Base-by-base conservation (phyloP, 1,140 invertebrate genomes). In the Philaenus spumarius region DNA sequence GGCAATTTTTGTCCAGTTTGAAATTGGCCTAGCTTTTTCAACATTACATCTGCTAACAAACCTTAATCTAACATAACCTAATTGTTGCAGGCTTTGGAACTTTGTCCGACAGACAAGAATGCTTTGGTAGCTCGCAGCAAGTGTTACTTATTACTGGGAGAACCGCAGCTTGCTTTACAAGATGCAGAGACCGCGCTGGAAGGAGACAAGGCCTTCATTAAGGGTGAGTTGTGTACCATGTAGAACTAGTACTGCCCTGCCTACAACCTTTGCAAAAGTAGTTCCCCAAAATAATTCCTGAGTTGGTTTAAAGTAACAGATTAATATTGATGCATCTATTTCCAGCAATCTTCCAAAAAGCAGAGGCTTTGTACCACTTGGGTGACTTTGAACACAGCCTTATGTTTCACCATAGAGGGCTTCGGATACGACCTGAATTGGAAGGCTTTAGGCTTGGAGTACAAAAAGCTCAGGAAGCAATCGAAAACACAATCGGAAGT, bases 341-440 rank as follows among this genome's bases (percentile, higher is more conserved):
- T 54, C 6, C 73, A 80, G 90, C 89, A n/a, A 79, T 95, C 39
- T 89, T 85, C 66, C 90, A 92, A 68, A 96, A 96, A 76, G 94
- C 93, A 1, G 94, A 97, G 76, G 84, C 93, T 0, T 75, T 96
- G 12, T 97, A 95, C 71, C 89, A 91, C 70, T 79, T 94, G 3
- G 93, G 92, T 0, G 86, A 95, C 69, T 97, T 96, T 72, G 95
- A 97, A 74, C 82, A 92, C 66, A 93, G 93, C 64, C 76, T 97
- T 1, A 89, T 97, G 63, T 93, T 86, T 69, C 97, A 90, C 69
- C 91, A 97, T 69, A 79, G 91, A 50, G 93, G 93, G 0, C 76
- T 92, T 58, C 83, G 85, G 15, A 80, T 91, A 4, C 77, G 94
- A 11, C 91, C 92, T 0, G 93, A 97, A 62, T 78, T 92, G 43